phyloP scores from a whole-genome alignment of 2,797 vertebrate species.

The Cyprinella venusta region DNA sequence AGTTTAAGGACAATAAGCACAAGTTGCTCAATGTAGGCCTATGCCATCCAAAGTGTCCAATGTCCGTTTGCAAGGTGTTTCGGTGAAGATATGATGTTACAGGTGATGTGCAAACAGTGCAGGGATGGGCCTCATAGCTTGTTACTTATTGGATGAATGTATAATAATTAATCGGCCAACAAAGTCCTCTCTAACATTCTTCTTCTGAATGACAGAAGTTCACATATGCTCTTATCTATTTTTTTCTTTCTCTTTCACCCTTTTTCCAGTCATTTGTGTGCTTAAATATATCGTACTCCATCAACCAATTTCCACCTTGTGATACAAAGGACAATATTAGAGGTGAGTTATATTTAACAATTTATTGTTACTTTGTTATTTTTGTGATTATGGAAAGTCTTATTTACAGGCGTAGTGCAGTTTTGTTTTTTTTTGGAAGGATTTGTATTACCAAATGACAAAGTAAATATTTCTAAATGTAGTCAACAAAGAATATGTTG shows the following conservation, averaged over 20 bases:
- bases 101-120: slow-evolving; percentile 61
- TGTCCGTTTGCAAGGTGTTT: slow-evolving; percentile 24
- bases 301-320: not conserved
- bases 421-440: not conserved
- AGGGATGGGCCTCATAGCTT: slow-evolving; percentile 59
- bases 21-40: not conserved
- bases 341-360: not conserved
- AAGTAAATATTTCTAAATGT: not conserved
- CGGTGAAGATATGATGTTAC: slow-evolving; percentile 27
- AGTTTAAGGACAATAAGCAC: not conserved
- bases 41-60: not conserved
- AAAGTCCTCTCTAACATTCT: slow-evolving; percentile 67
- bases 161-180: slow-evolving; percentile 78
- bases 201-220: slow-evolving; percentile 8
- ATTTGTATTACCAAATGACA: not conserved
- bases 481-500: not conserved
- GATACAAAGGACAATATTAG: not conserved
- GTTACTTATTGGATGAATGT: slow-evolving; percentile 81
- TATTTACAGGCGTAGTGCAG: not conserved
- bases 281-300: not conserved
- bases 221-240: not conserved
- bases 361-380: not conserved
- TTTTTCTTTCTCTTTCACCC: not conserved
- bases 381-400: not conserved
- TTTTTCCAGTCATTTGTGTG: not conserved